These are phyloP conservation scores for Thymelicus acteon DNA, from an alignment of 2,888 invertebrate genomes.

Conservation along the genomic window DNA sequence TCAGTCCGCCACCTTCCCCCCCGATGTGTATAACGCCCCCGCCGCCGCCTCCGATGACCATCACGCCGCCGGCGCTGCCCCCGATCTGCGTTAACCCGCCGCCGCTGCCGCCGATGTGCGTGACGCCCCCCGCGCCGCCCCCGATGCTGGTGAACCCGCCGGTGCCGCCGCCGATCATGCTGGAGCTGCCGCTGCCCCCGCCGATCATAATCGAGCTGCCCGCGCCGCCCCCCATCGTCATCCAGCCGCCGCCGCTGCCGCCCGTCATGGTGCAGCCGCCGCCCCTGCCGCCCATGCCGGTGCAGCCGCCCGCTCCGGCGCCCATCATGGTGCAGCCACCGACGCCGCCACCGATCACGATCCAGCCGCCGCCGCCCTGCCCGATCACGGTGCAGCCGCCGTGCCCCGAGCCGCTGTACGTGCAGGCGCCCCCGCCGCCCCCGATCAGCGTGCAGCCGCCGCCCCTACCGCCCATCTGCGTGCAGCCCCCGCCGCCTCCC, in stretches of 20 bases:
- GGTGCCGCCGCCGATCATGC: constrained; percentile 48
- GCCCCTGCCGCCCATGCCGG: constrained; percentile 67
- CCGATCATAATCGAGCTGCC: constrained; percentile 54
- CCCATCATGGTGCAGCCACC: constrained; percentile 75
- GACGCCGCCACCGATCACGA: constrained; percentile 59
- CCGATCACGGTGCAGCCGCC: constrained; percentile 72
- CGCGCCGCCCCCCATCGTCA: constrained; percentile 62
- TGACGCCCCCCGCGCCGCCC: constrained; percentile 65
- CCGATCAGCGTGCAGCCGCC: constrained; percentile 71
- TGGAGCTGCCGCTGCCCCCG: constrained; percentile 51
- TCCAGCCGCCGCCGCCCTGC: constrained; percentile 65
- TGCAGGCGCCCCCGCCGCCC: constrained; percentile 67
- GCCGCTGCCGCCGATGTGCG: constrained; percentile 63
- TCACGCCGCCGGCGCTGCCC: constrained; percentile 54
- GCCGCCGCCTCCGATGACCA: constrained; percentile 49
- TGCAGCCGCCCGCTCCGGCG: constrained; percentile 68
- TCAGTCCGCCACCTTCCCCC: constrained; percentile 64
- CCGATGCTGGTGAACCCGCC: constrained; percentile 50
- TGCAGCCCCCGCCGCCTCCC: constrained; percentile 66
- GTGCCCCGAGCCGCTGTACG: constrained; percentile 63
- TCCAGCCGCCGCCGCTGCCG: constrained; percentile 71
- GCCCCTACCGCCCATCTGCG: constrained; percentile 63
- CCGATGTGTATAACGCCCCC: constrained; percentile 63
- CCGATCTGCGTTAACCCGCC: constrained; percentile 64
- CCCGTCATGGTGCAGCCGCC: constrained; percentile 72